Evolutionary conservation across 2,797 vertebrate species (phyloP), one percentile per base, ranked within the genome.

Genomic region (Clarias laeviceps): DNA sequence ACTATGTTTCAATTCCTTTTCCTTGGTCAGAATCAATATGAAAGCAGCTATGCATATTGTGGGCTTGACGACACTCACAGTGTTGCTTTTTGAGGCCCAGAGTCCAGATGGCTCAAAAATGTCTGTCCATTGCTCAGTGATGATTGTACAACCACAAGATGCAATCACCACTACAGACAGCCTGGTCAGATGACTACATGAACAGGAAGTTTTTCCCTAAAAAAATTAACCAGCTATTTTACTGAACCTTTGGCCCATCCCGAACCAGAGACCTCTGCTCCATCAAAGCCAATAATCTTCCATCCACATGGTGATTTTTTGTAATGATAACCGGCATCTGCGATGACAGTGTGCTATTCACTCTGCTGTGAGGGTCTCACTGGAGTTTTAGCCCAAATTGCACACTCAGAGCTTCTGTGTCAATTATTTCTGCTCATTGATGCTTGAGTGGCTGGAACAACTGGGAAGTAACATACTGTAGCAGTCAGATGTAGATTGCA

Each of bases 91-190:
- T n/a, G 57, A 82, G 24, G 40, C 56, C 74, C 59, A 56, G 88
- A 87, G n/a, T 84, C 69, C 85, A 56, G 69, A 79, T 70, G 86
- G 91, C 89, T 90, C 87, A 90, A 90, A 87, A 88, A 84, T 84
- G 83, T 82, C 90, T 84, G 88, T 76, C 87, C 87, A 83, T 90
- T 93, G 91, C 90, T 92, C 90, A 32, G 89, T 87, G 88, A 87
- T 88, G 78, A 89, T 91, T 82, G 86, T 87, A 86, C 76, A 88
- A 87, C 81, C 83, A 77, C 56, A 70, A 32, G 62, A 56, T 17
- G 15, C 34, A 59, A 80, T 34, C 68, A 56, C n/a, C 64, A 85
- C 56, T 69, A 77, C 74, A 80, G 27, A 66, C 34, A 83, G 72
- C 18, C 24, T 82, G 29, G 66, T 69, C 68, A 69, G 74, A 65